Conservation (phyloP, 2,113 vertebrate genomes). For the Bubalus kerabau region DNA sequence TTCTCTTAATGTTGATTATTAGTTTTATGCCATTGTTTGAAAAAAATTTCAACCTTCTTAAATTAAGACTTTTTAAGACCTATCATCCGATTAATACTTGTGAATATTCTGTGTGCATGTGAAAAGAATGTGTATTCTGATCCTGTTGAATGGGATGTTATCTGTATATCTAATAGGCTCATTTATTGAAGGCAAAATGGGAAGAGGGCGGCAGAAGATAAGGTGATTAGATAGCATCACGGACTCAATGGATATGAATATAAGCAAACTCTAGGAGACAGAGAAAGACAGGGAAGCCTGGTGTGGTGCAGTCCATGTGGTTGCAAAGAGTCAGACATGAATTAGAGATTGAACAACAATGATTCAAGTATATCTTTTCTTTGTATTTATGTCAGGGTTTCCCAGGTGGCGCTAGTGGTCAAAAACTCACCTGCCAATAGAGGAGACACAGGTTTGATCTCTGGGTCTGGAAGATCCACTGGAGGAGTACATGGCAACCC, state of each 20-base stretch:
- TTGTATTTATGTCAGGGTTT: not conserved
- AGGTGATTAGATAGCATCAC: not conserved
- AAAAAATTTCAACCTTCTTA: not conserved
- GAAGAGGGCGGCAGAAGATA: not conserved
- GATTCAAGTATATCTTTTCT: not conserved
- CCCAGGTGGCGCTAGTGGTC: not conserved
- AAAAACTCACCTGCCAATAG: not conserved
- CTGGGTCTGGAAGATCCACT: not conserved
- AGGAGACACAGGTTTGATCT: not conserved
- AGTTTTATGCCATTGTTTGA: not conserved
- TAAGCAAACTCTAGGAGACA: not conserved
- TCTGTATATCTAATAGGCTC: not conserved
- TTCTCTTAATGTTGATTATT: not conserved
- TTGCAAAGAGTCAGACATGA: not conserved
- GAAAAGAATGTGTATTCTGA: not conserved
- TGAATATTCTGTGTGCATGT: not conserved
- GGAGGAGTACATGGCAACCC: not conserved
- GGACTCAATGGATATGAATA: not conserved
- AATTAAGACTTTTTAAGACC: not conserved
- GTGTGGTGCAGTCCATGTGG: not conserved
- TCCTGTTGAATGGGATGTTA: not conserved
- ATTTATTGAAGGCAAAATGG: not conserved
- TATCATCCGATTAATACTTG: not conserved
- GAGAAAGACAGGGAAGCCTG: not conserved
- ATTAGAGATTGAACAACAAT: not conserved